Evolutionary conservation across 2,888 invertebrate genomes (phyloP).

Genomic region (Drosophila aldrichi): DNA sequence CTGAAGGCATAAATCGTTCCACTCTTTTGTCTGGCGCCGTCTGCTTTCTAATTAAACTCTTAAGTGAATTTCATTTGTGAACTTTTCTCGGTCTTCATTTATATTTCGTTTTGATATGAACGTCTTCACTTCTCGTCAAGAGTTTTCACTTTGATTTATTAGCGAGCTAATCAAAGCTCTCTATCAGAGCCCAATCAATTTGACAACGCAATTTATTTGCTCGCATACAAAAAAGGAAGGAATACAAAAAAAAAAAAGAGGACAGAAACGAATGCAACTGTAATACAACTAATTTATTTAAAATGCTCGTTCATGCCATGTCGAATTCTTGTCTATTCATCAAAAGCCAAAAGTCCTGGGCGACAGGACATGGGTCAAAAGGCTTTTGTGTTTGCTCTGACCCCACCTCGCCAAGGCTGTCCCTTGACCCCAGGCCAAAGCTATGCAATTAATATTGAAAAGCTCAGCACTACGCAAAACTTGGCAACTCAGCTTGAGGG

Average conservation of each 20-base stretch:
- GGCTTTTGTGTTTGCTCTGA: conserved; percentile 64
- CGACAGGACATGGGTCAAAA: conserved; percentile 71
- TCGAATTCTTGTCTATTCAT: conserved; percentile 77
- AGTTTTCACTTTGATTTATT: conserved; percentile 61
- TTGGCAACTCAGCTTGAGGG: conserved; percentile 28
- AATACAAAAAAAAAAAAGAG: not conserved
- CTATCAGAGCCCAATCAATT: conserved; percentile 63
- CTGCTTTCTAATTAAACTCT: conserved; percentile 50
- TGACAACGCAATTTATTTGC: conserved; percentile 61
- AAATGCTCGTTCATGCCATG: conserved; percentile 78
- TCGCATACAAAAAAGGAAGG: conserved; percentile 4
- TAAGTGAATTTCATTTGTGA: conserved; percentile 51
- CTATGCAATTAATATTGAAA: conserved; percentile 77
- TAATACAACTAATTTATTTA: conserved; percentile 80
- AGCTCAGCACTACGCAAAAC: conserved; percentile 52
- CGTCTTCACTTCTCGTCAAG: conserved; percentile 9
- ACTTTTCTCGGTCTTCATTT: conserved; percentile 33
- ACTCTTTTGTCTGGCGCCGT: conserved; percentile 23
- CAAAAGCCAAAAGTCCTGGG: conserved; percentile 68
- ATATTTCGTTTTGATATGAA: conserved; percentile 36
- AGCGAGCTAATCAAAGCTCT: conserved; percentile 61
- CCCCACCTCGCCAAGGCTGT: conserved; percentile 44
- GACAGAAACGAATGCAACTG: conserved; percentile 40
- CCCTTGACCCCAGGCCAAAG: conserved; percentile 35
- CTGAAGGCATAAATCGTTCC: conserved; percentile 54